Evolutionary conservation across 2,113 vertebrate genomes (phyloP).

Genomic region (Ovis canadensis): DNA sequence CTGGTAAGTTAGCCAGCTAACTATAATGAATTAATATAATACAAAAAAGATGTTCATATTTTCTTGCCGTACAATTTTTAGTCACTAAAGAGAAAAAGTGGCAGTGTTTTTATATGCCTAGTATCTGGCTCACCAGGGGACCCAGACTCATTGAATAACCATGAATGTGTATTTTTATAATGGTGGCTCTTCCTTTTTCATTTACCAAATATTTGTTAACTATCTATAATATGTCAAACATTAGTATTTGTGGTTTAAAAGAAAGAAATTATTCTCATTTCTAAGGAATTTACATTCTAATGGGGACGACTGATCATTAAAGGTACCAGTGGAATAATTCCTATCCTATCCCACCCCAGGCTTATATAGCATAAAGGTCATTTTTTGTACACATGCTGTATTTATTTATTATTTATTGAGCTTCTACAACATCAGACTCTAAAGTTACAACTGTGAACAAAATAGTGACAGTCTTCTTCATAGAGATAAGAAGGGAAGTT

Average conservation of each 20-base stretch:
- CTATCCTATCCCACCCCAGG: neutral
- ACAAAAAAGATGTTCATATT: neutral
- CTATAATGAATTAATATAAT: neutral
- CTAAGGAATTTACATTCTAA: neutral
- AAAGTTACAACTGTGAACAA: neutral
- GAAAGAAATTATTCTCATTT: conserved; percentile 1
- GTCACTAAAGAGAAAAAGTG: neutral
- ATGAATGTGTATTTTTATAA: neutral
- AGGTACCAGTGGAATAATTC: neutral
- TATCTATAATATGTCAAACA: neutral
- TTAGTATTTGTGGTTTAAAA: neutral
- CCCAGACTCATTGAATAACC: neutral
- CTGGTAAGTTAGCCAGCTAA: conserved; percentile 88
- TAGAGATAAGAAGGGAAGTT: neutral
- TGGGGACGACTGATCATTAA: neutral
- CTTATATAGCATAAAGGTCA: neutral
- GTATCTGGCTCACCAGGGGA: neutral
- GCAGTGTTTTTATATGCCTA: neutral
- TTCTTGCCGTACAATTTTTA: neutral
- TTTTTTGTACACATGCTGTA: neutral
- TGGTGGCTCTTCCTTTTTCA: neutral
- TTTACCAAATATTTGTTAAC: neutral
- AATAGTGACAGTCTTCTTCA: neutral
- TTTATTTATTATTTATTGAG: neutral
- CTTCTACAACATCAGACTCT: neutral